Evolutionary conservation across 1,140 invertebrate species (phyloP), one percentile per base, ranked within the genome.

Genomic region (Heliconius hewitsoni): DNA sequence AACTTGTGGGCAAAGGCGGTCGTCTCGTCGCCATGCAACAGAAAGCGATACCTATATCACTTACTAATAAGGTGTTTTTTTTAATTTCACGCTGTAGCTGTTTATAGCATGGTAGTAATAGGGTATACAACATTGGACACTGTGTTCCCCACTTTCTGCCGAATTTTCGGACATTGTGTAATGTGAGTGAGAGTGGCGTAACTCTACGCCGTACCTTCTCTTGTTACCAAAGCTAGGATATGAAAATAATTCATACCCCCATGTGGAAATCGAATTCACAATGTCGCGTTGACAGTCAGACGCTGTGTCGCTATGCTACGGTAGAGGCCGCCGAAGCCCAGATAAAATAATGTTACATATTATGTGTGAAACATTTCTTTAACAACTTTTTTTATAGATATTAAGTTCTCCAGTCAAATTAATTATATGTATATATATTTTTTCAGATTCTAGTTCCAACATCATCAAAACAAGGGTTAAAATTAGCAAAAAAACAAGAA

Each of bases 381-480:
- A 55, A 46, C 16, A 46, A 3, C 42, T 46, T 46, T 46, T 46
- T 16, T 3, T 46, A 46, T 19, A 19, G 18, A 2, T 52, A 19
- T 52, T 19, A 18, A 52, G 6, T 19, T 52, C 18, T 19, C 5
- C 50, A 19, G 8, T 52, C 18, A 52, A 52, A 16, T 60, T 11
- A 23, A 60, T 23, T 23, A 23, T 60, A 16, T 60, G 55, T n/a
- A 55, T 46, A 46, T 13, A 18, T 23, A 57, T 82, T 66, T 82
- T 87, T 87, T n/a, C 80, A 94, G 92, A 86, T 93, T n/a, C 19
- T 94, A 72, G 74, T 91, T 52, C 76, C 91, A 30, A 89, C 93
- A 55, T 89, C 91, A 16, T 87, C 85, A 1, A 92, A 93, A 55
- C 88, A 90, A 76, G 85, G 84, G 9, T 73, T 88, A 46, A 88